A percentile compares a stretch with the other conserved stretches of the same genome.
Conservation (phyloP, 2,888 invertebrate genomes). For the Pyralis farinalis region DNA sequence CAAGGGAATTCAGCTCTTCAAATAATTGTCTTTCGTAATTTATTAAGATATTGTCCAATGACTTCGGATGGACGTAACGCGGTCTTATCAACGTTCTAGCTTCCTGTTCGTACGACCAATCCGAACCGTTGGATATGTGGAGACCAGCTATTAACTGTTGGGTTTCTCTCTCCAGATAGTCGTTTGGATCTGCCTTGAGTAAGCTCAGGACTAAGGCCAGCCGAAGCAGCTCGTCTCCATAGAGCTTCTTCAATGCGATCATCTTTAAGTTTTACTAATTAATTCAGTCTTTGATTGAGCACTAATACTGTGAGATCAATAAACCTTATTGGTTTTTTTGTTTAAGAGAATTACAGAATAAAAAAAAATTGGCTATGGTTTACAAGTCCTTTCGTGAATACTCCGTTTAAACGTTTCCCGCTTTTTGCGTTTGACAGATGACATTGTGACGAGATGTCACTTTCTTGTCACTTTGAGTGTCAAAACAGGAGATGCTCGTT, state of each 20-base stretch:
- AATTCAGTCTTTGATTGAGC: constrained; percentile 52
- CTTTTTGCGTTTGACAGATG: constrained; percentile 69
- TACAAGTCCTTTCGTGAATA: constrained; percentile 37
- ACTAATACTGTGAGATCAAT: constrained; percentile 68
- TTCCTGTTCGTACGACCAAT: constrained; percentile 83
- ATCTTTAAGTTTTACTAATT: constrained; percentile 56
- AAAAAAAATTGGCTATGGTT: constrained; percentile 24
- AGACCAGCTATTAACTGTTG: constrained; percentile 79
- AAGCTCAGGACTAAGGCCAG: constrained; percentile 90
- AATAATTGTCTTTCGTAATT: constrained; percentile 87
- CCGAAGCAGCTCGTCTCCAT: constrained; percentile 90
- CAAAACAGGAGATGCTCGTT: constrained; percentile 30
- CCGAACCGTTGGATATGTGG: constrained; percentile 84
- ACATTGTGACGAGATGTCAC: constrained; percentile 62
- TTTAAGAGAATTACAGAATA: not conserved
- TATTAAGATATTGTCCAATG: constrained; percentile 84
- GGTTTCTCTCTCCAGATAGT: constrained; percentile 82
- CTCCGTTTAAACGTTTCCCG: constrained; percentile 33
- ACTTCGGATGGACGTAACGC: constrained; percentile 86
- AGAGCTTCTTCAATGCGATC: constrained; percentile 91
- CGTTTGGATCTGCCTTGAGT: constrained; percentile 87
- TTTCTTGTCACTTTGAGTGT: constrained; percentile 26
- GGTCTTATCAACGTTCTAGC: constrained; percentile 80
- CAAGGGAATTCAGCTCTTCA: constrained; percentile 87
- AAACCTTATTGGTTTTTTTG: constrained; percentile 18